Base-by-base conservation (phyloP, 2,113 vertebrate species). In the Otis tarda region DNA sequence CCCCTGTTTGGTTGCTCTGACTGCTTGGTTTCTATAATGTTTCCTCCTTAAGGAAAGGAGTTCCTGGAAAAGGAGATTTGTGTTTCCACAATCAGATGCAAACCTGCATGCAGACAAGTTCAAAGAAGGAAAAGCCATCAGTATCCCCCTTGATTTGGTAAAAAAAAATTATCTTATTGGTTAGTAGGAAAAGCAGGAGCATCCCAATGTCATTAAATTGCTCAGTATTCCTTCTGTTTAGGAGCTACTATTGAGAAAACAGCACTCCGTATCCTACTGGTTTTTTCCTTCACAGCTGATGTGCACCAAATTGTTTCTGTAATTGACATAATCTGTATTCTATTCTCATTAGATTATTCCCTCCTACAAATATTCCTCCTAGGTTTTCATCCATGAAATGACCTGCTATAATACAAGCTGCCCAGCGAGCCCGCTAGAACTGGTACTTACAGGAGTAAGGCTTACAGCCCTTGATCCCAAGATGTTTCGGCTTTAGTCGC, bases 301-400 rank as follows among this genome's bases (percentile, higher is more conserved):
- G 60, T 75, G 76, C 79, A 90, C 76, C 43, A 33, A 92, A 64
- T 90, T 92, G 64, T 90, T 93, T 65, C 76, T 60, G 31, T 68
- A 93, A 80, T 33, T 86, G 68, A 21, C 43, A 68, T 49, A 47
- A 92, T 71, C 76, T 75, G 23, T 85, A 60, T 52, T 94, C 85
- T 78, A 1, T 56, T 83, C 88, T 93, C 83, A 64, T 75, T 56
- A 83, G 49, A 22, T 94, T 94, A 77, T 80, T 80, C 52, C 90
- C 88, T 83, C 90, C 88, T 86, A 81, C 64, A 69, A 84, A 70
- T 95, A 92, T 60, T 88, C 90, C 75, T 90, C n/a, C n/a, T 27
- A 77, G 60, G 75, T 78, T 82, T 92, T 88, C 88, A 94, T 78
- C 83, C 94, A 82, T 89, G 80, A 93, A 90, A 89, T 77, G 88